Evolutionary conservation across 2,797 vertebrate species (phyloP), one percentile per base, ranked within the genome.

Genomic region (Gymnopithys bicolor): DNA sequence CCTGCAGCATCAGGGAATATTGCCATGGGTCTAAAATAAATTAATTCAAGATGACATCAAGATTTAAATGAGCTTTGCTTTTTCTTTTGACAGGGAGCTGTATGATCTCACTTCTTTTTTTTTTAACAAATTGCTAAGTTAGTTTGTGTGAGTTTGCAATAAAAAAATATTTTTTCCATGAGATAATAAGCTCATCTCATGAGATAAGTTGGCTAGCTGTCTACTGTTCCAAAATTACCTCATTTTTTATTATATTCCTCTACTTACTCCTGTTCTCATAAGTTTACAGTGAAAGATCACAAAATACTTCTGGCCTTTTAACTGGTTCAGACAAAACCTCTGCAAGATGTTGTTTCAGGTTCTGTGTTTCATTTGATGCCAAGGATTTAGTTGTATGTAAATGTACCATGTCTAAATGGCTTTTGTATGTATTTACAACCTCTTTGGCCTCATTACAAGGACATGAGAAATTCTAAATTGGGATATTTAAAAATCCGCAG

Each of bases 31-130:
- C 64, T 91, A 33, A 84, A 80, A 76, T 62, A 80, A 74, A 93
- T 94, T 77, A 80, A 87, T 92, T 87, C 58, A 79, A 87, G 45
- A 27, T 80, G 80, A 64, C 69, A 76, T 78, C 21, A 79, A 48
- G 62, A 64, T 86, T 78, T 79, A 85, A 86, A 71, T 82, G 56
- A 88, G 37, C 46, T 87, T 81, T 89, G 11, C 33, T 86, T 66
- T 90, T 45, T 77, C 21, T 51, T 79, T 3, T 56, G 51, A 25
- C 13, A 33, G 28, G 17, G 22, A 94, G 51, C 33, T 75, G 4
- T 76, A 39, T 22, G 3, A 33, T 81, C n/a, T 46, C 19, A 16
- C 7, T 21, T 6, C 14, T 58, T 41, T 76, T 13, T 13, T 64
- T 67, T 7, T 41, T 4, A 48, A 23, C 11, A n/a, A 43, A 84